Percentiles rank a stretch among this genome's conserved stretches.
These are phyloP conservation scores for Papilio gigon DNA, from an alignment of 2,888 invertebrate genomes.

Conservation along the genomic window DNA sequence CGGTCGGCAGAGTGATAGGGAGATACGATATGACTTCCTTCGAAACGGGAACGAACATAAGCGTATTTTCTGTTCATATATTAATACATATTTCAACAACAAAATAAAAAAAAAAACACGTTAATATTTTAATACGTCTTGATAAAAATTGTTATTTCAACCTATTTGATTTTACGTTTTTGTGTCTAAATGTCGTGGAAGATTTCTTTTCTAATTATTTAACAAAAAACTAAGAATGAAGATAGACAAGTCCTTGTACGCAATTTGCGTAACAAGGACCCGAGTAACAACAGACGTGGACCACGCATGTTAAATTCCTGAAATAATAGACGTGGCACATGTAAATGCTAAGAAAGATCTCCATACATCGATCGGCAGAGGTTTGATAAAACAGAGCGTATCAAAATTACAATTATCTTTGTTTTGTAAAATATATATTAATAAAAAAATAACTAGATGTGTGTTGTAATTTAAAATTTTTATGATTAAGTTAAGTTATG, in stretches of 20 bases:
- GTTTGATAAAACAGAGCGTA: slow-evolving; percentile 64
- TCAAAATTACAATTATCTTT: slow-evolving; percentile 62
- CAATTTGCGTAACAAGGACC: slow-evolving; percentile 44
- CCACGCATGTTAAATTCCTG: slow-evolving; percentile 58
- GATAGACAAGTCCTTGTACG: slow-evolving; percentile 37
- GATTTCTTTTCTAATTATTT: slow-evolving; percentile 3
- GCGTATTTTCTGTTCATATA: background rate
- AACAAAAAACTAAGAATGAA: background rate
- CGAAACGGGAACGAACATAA: slow-evolving; percentile 42
- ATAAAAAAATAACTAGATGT: too few species aligned
- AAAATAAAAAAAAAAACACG: background rate
- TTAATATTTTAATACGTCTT: background rate
- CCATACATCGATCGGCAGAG: slow-evolving; percentile 75
- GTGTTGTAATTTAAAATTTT: too few species aligned
- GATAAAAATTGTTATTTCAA: background rate
- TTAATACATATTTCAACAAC: too few species aligned
- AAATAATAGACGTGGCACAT: slow-evolving; percentile 77
- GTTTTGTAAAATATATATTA: too few species aligned
- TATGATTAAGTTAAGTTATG: too few species aligned
- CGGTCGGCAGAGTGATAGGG: slow-evolving; percentile 55
- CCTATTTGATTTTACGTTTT: background rate
- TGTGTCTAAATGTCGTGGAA: background rate
- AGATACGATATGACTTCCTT: slow-evolving; percentile 53
- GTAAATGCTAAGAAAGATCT: slow-evolving; percentile 70
- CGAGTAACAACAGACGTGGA: slow-evolving; percentile 45